phyloP scores from a whole-genome alignment of 2,888 invertebrate genomes.

The Pinctada fucata region DNA sequence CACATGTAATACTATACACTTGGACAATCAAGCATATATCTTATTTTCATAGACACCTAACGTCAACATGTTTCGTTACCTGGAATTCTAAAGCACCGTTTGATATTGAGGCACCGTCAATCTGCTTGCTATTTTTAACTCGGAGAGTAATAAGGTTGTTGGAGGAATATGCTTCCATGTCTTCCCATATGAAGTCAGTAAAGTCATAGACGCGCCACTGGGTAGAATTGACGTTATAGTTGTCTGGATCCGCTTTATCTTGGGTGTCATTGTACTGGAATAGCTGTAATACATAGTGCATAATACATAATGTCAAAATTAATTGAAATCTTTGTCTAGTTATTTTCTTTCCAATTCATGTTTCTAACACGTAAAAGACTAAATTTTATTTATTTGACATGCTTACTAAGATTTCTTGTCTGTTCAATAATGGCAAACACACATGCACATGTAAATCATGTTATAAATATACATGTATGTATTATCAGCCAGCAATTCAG shows the following conservation, averaged over 20 bases:
- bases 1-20: too few relatives aligned
- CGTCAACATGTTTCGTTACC: constrained; percentile 24
- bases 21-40: too few relatives aligned
- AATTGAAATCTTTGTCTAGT: constrained; percentile 21
- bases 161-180: constrained; percentile 38
- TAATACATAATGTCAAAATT: neutral
- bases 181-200: constrained; percentile 52
- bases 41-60: too few relatives aligned
- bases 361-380: too few relatives aligned
- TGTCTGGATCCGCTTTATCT: constrained; percentile 58
- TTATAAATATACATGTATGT: too few relatives aligned
- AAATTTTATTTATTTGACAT: too few relatives aligned
- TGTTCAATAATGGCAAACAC: too few relatives aligned
- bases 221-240: constrained; percentile 34
- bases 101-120: constrained; percentile 27
- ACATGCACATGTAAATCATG: too few relatives aligned
- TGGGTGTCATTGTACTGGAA: constrained; percentile 68
- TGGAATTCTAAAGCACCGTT: constrained; percentile 51
- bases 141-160: constrained; percentile 37
- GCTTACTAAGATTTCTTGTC: too few relatives aligned
- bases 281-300: constrained; percentile 46
- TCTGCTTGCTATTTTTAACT: constrained; percentile 33
- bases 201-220: constrained; percentile 54
- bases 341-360: too few relatives aligned
- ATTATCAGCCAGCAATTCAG: too few relatives aligned